Evolutionary conservation across 2,888 invertebrate genomes (phyloP).

Genomic region (Drosophila prolongata): DNA sequence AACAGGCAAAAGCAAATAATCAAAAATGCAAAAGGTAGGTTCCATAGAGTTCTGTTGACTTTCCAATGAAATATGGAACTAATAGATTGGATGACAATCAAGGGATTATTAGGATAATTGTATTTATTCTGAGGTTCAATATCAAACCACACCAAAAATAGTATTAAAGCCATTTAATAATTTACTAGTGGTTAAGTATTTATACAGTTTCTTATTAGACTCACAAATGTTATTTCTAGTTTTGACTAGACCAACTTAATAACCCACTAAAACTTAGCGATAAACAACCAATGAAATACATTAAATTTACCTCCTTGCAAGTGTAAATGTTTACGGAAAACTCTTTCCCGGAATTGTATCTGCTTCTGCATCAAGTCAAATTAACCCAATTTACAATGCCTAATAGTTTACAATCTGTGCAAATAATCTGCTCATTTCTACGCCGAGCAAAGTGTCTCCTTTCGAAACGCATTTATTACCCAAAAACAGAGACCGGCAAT

Average conservation of each 20-base stretch:
- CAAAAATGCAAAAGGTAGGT: slow-evolving; percentile 4
- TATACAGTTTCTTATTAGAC: too few relatives aligned
- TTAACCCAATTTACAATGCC: slow-evolving; percentile 10
- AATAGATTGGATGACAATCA: not conserved
- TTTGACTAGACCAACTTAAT: not conserved
- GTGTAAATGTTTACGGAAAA: slow-evolving; percentile 10
- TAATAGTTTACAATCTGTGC: slow-evolving; percentile 17
- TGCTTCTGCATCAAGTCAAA: slow-evolving; percentile 1
- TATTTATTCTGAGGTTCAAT: slow-evolving; percentile 2
- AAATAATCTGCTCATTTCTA: slow-evolving; percentile 5
- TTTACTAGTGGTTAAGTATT: too few relatives aligned
- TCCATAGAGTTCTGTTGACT: not conserved
- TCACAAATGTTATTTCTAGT: not conserved
- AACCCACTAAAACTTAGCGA: not conserved
- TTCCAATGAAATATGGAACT: slow-evolving; percentile 7
- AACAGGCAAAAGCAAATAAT: slow-evolving; percentile 17
- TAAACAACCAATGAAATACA: slow-evolving; percentile 19
- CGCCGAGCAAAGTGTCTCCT: slow-evolving; percentile 3
- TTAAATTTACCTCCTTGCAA: not conserved
- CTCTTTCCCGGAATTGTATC: not conserved
- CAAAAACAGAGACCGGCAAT: slow-evolving; percentile 20
- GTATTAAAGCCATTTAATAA: not conserved
- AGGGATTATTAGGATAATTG: slow-evolving; percentile 16
- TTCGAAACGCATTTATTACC: slow-evolving; percentile 16
- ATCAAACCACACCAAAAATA: not conserved